Evolutionary conservation across 2,888 invertebrate genomes (phyloP).

Genomic region (Spodoptera exigua): DNA sequence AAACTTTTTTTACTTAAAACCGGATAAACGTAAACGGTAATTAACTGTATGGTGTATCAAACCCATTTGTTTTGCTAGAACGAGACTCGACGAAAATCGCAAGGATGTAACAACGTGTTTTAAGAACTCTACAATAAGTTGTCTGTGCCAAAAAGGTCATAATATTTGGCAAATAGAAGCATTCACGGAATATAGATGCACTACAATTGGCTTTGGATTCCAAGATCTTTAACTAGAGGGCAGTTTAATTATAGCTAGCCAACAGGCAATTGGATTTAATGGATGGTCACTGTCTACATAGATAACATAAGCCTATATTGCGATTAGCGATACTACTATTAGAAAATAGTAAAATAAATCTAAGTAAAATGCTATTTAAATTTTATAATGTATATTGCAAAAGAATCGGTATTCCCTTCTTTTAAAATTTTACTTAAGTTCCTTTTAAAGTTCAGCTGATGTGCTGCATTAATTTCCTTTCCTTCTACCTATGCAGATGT

Average conservation of each 20-base stretch:
- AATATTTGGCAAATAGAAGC: constrained; percentile 24
- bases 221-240: constrained; percentile 10
- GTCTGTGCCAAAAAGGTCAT: constrained; percentile 41
- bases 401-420: too few relatives aligned
- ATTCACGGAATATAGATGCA: constrained; percentile 16
- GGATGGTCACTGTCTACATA: not conserved
- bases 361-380: not conserved
- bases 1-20: constrained; percentile 21
- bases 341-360: not conserved
- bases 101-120: constrained; percentile 7
- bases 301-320: constrained; percentile 2
- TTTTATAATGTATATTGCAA: too few relatives aligned
- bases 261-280: constrained; percentile 13
- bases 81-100: constrained; percentile 12
- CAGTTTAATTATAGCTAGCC: constrained; percentile 6
- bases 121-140: constrained; percentile 14
- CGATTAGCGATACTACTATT: not conserved
- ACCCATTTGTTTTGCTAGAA: constrained; percentile 53
- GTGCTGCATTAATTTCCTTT: too few relatives aligned
- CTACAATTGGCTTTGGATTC: constrained; percentile 17
- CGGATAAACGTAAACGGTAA: constrained; percentile 36
- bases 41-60: constrained; percentile 47
- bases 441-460: too few relatives aligned
- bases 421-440: too few relatives aligned
- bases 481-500: too few relatives aligned